These are phyloP conservation scores for Kryphioiulus occultus DNA, from an alignment of 2,888 invertebrate species.

Conservation along the genomic window DNA sequence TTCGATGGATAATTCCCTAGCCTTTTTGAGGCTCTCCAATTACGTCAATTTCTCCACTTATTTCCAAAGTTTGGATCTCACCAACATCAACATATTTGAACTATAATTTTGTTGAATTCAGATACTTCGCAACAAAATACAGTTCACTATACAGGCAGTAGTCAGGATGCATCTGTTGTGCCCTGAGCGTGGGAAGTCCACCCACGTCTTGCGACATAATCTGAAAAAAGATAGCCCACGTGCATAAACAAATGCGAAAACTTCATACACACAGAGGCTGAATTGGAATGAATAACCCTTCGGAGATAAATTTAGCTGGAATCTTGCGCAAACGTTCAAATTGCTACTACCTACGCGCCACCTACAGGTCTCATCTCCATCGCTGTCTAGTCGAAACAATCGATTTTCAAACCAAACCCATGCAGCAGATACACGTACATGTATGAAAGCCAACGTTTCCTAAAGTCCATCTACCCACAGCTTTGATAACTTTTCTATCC, in stretches of 20 bases:
- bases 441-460: neutral
- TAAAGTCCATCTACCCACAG: conserved; percentile 21
- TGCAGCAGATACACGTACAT: neutral
- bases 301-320: conserved; percentile 11
- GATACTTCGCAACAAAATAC: neutral
- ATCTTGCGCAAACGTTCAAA: conserved; percentile 12
- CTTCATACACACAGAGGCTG: neutral
- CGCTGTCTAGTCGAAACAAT: conserved; percentile 26
- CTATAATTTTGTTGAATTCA: neutral
- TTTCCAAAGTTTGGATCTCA: neutral
- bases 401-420: conserved; percentile 25
- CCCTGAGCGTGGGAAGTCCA: conserved; percentile 1
- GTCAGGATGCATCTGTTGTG: conserved; percentile 10
- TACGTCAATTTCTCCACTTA: neutral
- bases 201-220: neutral
- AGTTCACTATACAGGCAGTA: neutral
- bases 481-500: neutral
- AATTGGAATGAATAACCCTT: conserved; percentile 2
- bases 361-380: neutral
- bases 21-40: neutral
- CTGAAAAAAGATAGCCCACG: conserved; percentile 17
- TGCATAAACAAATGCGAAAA: neutral
- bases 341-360: conserved; percentile 21
- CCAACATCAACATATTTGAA: neutral
- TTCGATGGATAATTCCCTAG: neutral